Conservation (phyloP, 2,888 invertebrate genomes). For the Gasteruption jaculator region DNA sequence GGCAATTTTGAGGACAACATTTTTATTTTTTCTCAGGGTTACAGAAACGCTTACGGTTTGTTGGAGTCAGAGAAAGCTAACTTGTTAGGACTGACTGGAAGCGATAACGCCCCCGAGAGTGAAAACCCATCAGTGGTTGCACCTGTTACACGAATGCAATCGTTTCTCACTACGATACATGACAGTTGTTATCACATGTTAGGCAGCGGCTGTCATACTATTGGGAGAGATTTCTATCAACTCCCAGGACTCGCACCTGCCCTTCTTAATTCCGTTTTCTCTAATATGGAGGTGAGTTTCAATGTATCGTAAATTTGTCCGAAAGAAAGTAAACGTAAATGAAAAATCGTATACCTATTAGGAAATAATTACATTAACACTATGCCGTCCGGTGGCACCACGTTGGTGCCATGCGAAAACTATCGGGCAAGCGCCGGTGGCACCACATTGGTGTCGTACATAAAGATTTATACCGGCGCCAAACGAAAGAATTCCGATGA, state of each 20-base stretch:
- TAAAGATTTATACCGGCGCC: too few relatives aligned
- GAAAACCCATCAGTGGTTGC: constrained; percentile 53
- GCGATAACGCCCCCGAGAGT: constrained; percentile 43
- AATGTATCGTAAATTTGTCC: background rate
- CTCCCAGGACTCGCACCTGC: constrained; percentile 71
- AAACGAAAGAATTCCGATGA: too few relatives aligned
- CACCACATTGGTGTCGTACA: too few relatives aligned
- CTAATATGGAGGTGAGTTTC: constrained; percentile 59
- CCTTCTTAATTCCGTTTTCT: constrained; percentile 68
- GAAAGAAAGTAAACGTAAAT: too few relatives aligned
- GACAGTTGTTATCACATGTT: constrained; percentile 79
- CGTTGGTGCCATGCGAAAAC: too few relatives aligned
- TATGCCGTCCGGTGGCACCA: too few relatives aligned
- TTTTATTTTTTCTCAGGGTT: constrained; percentile 53
- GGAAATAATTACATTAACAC: too few relatives aligned
- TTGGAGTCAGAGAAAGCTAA: constrained; percentile 73
- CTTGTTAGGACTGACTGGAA: constrained; percentile 60
- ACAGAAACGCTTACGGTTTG: constrained; percentile 67
- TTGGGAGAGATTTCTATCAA: constrained; percentile 84
- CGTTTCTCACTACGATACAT: constrained; percentile 72
- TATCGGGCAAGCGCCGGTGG: too few relatives aligned
- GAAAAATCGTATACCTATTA: too few relatives aligned
- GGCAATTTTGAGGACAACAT: too few relatives aligned
- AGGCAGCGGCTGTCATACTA: constrained; percentile 56
- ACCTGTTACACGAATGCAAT: constrained; percentile 79